phyloP scores from a whole-genome alignment of 2,113 vertebrate species.

The Furnarius figulus region DNA sequence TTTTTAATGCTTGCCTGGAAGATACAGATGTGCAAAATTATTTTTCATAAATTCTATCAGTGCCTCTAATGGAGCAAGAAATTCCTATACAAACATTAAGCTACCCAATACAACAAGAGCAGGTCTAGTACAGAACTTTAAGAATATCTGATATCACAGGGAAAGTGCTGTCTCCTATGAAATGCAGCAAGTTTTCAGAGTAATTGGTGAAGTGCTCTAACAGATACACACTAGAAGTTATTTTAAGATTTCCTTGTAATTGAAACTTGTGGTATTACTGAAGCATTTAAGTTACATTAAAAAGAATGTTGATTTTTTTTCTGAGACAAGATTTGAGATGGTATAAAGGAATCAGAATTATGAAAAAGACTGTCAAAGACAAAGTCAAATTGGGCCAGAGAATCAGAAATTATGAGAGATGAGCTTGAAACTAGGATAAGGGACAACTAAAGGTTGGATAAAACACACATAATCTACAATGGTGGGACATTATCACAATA shows the following conservation, averaged over 20 bases:
- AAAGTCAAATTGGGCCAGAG: not conserved
- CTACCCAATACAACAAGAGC: not conserved
- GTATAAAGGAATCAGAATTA: not conserved
- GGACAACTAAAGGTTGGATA: not conserved
- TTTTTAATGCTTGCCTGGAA: not conserved
- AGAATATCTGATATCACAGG: not conserved
- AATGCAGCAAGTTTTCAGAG: not conserved
- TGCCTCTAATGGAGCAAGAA: not conserved
- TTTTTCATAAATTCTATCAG: not conserved
- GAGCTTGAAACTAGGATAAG: not conserved
- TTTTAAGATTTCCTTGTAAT: not conserved
- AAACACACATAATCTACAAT: not conserved
- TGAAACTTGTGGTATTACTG: not conserved
- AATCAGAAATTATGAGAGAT: not conserved
- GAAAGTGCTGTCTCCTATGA: not conserved
- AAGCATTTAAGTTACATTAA: not conserved
- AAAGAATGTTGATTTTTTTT: not conserved
- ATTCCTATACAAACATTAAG: not conserved
- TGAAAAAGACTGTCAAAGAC: not conserved
- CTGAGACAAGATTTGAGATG: not conserved
- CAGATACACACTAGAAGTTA: not conserved
- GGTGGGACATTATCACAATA: not conserved
- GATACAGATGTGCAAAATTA: not conserved
- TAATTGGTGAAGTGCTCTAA: not conserved
- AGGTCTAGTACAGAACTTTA: not conserved